Evolutionary conservation across 1,140 invertebrate species (phyloP).

Genomic region (Agrilus planipennis): DNA sequence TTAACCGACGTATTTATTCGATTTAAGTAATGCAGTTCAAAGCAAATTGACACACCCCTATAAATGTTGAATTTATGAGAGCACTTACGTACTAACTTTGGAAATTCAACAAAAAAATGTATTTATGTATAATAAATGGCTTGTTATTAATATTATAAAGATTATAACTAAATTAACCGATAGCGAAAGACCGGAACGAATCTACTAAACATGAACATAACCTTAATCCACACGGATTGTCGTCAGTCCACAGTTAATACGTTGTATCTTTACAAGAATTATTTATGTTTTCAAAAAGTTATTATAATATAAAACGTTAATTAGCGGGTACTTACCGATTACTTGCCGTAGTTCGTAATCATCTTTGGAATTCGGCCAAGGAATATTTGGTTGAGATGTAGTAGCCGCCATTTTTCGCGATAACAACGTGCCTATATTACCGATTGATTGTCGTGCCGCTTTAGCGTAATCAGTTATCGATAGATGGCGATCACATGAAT

Average conservation of each 20-base stretch:
- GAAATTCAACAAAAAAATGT: too few species aligned
- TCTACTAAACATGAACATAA: conserved; percentile 5
- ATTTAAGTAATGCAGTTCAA: too few species aligned
- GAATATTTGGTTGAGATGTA: conserved; percentile 44
- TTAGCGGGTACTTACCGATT: conserved; percentile 52
- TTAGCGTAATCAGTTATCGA: conserved; percentile 33
- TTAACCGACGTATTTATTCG: not conserved
- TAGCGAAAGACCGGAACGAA: conserved; percentile 2
- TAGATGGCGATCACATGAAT: conserved; percentile 19
- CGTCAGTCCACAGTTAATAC: not conserved
- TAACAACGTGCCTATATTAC: conserved; percentile 46
- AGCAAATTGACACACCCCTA: conserved; percentile 5
- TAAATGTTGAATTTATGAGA: conserved; percentile 1
- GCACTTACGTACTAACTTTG: too few species aligned
- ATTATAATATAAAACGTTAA: not conserved
- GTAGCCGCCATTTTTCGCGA: conserved; percentile 58
- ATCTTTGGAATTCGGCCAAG: conserved; percentile 86
- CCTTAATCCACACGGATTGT: not conserved
- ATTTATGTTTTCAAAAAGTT: not conserved
- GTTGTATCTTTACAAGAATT: not conserved
- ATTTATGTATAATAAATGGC: too few species aligned
- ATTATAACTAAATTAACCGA: too few species aligned
- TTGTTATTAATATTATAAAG: too few species aligned
- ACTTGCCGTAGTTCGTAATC: conserved; percentile 91
- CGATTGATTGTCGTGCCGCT: conserved; percentile 37